These are phyloP conservation scores for Henricia sp. DNA, from an alignment of 53 echinoderm and acorn worm genomes.

Conservation along the genomic window DNA sequence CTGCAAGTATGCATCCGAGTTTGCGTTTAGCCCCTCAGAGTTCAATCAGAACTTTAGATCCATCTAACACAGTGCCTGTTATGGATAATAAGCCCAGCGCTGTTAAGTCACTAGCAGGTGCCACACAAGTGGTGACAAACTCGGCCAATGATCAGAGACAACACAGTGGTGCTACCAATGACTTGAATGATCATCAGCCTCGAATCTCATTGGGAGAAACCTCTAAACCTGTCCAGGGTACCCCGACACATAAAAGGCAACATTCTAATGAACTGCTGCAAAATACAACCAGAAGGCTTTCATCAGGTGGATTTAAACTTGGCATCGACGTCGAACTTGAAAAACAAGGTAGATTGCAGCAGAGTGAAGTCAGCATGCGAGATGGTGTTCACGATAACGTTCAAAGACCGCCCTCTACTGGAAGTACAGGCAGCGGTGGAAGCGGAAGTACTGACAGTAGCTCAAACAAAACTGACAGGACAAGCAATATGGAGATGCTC, in stretches of 20 bases:
- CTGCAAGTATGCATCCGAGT: slow-evolving; percentile 28
- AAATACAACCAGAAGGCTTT: slow-evolving; percentile 29
- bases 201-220: slow-evolving; percentile 19
- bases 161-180: not conserved
- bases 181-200: not conserved
- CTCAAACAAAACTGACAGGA: slow-evolving; percentile 62
- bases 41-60: not conserved
- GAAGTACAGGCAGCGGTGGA: slow-evolving; percentile 70
- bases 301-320: slow-evolving; percentile 42
- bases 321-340: slow-evolving; percentile 38
- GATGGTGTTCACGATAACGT: slow-evolving; percentile 22
- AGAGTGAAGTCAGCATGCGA: slow-evolving; percentile 32
- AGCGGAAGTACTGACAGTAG: slow-evolving; percentile 76
- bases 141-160: slow-evolving; percentile 22
- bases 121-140: not conserved
- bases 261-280: slow-evolving; percentile 28
- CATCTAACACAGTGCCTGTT: not conserved
- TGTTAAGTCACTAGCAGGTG: slow-evolving; percentile 5
- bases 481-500: slow-evolving; percentile 76
- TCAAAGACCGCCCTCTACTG: slow-evolving; percentile 57
- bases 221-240: slow-evolving; percentile 26
- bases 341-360: slow-evolving; percentile 17
- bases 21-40: slow-evolving; percentile 1
- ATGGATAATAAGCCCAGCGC: too few relatives aligned
- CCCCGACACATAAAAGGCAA: slow-evolving; percentile 29